Base-by-base conservation (phyloP, 2,113 vertebrate species). In the Equus quagga region DNA sequence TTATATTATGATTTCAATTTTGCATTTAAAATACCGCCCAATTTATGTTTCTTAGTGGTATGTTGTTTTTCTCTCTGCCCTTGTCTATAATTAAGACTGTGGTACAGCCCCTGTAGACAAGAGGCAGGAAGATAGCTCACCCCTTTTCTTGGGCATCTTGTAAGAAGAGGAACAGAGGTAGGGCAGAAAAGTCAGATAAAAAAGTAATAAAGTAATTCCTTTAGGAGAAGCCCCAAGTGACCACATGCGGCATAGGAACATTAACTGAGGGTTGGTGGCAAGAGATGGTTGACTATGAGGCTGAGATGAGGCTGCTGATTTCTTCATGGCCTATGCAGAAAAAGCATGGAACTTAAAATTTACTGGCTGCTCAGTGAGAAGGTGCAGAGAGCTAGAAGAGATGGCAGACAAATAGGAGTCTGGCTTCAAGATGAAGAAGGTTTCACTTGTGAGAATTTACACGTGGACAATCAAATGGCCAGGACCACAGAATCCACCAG, bases 1-100 rank as follows among this genome's bases (percentile, higher is more conserved):
- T 31, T 62, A 1, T 17, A 10, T 6, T 60, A 6, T 83, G 83
- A 93, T 89, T 96, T 96, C 64, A 95, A 36, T 84, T 89, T 94
- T 41, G 33, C 46, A 84, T 89, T 92, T 73, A 58, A 78, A 96
- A 79, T 69, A 17, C 23, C 44, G 82, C 28, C 76, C 56, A 58
- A 51, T 51, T 44, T 51, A 44, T 64, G 10, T 14, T 94, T 44
- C 14, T 18, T n/a, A 1, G n/a, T 51, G 17, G 10, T 60, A 49
- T 73, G 6, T 19, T 76, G 9, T 65, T 80, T 84, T 78, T 79
- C 6, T 79, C 36, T 91, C 21, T 58, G 14, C 0, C 24, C 23
- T 49, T 60, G 9, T 49, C 51, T 91, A 0, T 21, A 91, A 54
- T 87, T 41, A 76, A 91, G 31, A 88, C 33, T 24, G 2, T 6